A percentile compares a stretch with the other conserved stretches of the same genome.
Conservation (phyloP, 2,797 vertebrate genomes). For the Phaenicophaeus curvirostris region DNA sequence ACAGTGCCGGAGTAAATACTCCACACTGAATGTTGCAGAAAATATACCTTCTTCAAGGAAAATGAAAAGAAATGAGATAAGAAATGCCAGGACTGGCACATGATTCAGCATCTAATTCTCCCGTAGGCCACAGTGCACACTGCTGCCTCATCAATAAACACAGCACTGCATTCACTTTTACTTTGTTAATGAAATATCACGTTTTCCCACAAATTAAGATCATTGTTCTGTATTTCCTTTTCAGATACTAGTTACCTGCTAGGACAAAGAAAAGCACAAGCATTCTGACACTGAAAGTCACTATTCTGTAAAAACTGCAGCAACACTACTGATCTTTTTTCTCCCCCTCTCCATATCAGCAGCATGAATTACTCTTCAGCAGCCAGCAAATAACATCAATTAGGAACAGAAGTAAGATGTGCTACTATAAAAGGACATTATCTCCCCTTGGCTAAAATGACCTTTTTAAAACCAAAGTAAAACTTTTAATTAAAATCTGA, state of each 20-base stretch:
- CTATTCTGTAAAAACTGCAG: not conserved
- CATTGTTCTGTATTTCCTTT: not conserved
- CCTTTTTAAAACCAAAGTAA: too few relatives aligned
- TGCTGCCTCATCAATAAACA: slow-evolving; percentile 41
- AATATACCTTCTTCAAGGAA: not conserved
- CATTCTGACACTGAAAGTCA: too few relatives aligned
- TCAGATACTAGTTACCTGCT: not conserved
- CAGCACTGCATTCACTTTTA: slow-evolving; percentile 15
- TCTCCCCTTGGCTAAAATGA: too few relatives aligned
- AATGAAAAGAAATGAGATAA: not conserved
- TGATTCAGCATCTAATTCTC: not conserved
- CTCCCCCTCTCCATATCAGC: too few relatives aligned
- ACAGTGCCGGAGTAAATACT: not conserved
- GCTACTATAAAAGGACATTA: not conserved
- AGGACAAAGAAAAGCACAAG: not conserved
- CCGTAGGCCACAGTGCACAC: not conserved
- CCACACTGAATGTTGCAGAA: not conserved
- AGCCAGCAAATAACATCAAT: too few relatives aligned
- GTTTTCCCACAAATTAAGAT: slow-evolving; percentile 39
- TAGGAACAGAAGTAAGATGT: too few relatives aligned
- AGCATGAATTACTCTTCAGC: too few relatives aligned
- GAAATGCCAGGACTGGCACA: slow-evolving; percentile 5
- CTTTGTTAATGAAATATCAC: slow-evolving; percentile 29
- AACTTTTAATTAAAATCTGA: not conserved
- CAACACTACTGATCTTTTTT: not conserved